Base-by-base conservation (phyloP, 2,888 invertebrate genomes). In the Papilio demoleus region DNA sequence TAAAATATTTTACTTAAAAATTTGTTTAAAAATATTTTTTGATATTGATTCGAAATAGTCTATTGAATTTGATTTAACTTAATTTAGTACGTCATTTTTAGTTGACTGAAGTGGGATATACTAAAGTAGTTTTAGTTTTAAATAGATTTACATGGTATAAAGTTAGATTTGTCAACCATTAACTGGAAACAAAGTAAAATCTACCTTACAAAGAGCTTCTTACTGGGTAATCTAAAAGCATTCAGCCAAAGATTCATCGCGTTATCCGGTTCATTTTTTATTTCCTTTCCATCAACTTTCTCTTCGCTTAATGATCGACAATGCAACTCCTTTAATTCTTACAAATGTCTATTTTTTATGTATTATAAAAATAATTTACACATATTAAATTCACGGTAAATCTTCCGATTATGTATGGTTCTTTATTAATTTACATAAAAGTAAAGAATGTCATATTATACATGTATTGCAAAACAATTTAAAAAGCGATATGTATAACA, bases 221-320 rank as follows among this genome's bases (percentile, higher is more conserved):
- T 17, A 17, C 19, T 8, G 8, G 17, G 2, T 45, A 45, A 19
- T 19, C 17, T 19, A 11, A 19, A 45, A 45, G 17, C 19, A 45
- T 8, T 19, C 19, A 19, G 9, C 45, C 45, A 19, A 19, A 45
- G 45, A 19, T 9, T 19, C 45, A 45, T 45, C 45, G 45, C 11
- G 45, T 45, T 19, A 45, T 45, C 19, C 45, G 45, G 45, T 45
- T 45, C 45, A 45, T 19, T 19, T 45, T 45, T 45, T 45, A 19
- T 45, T 45, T 45, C 45, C 45, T 45, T 19, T 9, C 19, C 45
- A 45, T 45, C 9, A 19, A 17, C 45, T 45, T 45, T 45, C 45
- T 45, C 45, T 45, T 17, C 45, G 19, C 9, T 42, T 19, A 45
- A 45, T 8, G 45, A 45, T 19, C 45, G 45, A 45, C 19, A 9